phyloP scores from a whole-genome alignment of 2,888 invertebrate genomes.

The Dynastes hyllus region DNA sequence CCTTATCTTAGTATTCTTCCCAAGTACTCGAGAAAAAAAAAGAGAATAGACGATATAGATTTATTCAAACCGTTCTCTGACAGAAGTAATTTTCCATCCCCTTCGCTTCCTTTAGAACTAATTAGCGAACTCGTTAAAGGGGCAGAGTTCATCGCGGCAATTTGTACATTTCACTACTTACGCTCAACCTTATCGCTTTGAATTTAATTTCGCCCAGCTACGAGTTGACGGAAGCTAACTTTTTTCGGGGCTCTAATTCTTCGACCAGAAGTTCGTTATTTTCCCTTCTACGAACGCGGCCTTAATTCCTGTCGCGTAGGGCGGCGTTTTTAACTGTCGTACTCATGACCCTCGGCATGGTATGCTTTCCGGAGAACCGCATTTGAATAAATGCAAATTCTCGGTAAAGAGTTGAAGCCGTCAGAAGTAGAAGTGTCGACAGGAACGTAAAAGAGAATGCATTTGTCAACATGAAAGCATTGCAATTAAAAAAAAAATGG shows the following conservation, averaged over 20 bases:
- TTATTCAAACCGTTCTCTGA: too few relatives aligned
- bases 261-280: slow-evolving; percentile 6
- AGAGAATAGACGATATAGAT: too few relatives aligned
- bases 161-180: slow-evolving; percentile 27
- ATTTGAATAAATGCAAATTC: slow-evolving; percentile 24
- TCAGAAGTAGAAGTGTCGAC: slow-evolving; percentile 1
- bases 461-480: too few relatives aligned
- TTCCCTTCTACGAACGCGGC: background rate
- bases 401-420: background rate
- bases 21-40: too few relatives aligned
- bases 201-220: slow-evolving; percentile 10
- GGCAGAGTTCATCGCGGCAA: slow-evolving; percentile 3
- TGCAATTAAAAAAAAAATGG: too few relatives aligned
- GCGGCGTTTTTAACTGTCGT: slow-evolving; percentile 3
- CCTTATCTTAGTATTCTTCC: too few relatives aligned
- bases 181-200: slow-evolving; percentile 9
- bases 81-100: background rate
- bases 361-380: background rate
- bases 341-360: background rate
- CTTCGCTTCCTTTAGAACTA: background rate
- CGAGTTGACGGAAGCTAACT: slow-evolving; percentile 3
- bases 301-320: background rate
- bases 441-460: too few relatives aligned
- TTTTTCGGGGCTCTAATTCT: background rate
- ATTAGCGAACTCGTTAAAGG: slow-evolving; percentile 11